Conservation (phyloP, 2,797 vertebrate genomes). For the Cyprinodon diabolis region DNA sequence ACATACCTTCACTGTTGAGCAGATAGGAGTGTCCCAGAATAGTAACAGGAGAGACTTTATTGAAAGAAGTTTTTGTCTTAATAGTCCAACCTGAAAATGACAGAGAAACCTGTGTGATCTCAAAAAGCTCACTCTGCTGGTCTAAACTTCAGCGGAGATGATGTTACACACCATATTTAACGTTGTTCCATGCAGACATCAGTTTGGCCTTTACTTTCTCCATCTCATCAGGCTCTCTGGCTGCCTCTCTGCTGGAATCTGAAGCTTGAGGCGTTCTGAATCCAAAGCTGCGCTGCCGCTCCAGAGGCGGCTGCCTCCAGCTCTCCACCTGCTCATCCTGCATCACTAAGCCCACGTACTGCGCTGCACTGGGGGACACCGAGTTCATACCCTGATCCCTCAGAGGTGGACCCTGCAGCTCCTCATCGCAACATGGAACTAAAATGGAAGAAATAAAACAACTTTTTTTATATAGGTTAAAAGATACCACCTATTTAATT, state of each 20-base stretch:
- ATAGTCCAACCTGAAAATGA: slow-evolving; percentile 88
- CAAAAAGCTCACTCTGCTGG: neutral
- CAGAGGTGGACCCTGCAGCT: slow-evolving; percentile 42
- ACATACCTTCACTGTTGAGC: slow-evolving; percentile 85
- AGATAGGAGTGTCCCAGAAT: slow-evolving; percentile 85
- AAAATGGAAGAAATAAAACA: neutral
- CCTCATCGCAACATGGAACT: slow-evolving; percentile 56
- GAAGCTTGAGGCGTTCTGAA: slow-evolving; percentile 38
- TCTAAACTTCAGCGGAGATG: neutral
- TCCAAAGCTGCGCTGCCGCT: slow-evolving; percentile 65
- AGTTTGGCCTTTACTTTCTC: slow-evolving; percentile 91
- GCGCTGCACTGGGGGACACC: slow-evolving; percentile 85
- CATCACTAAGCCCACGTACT: slow-evolving; percentile 80
- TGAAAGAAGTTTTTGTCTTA: slow-evolving; percentile 90
- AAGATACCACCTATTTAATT: too few species aligned
- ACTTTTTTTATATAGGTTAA: too few species aligned
- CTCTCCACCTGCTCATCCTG: slow-evolving; percentile 75
- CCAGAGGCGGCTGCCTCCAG: slow-evolving; percentile 54
- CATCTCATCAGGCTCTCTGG: slow-evolving; percentile 87
- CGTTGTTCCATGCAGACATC: slow-evolving; percentile 91
- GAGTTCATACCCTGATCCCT: slow-evolving; percentile 84
- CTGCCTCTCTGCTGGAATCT: slow-evolving; percentile 53
- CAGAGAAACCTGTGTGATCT: neutral
- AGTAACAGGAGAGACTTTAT: slow-evolving; percentile 84
- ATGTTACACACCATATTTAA: slow-evolving; percentile 87